These are phyloP conservation scores for Scomber colias DNA, from an alignment of 2,113 vertebrate species.

Conservation along the genomic window DNA sequence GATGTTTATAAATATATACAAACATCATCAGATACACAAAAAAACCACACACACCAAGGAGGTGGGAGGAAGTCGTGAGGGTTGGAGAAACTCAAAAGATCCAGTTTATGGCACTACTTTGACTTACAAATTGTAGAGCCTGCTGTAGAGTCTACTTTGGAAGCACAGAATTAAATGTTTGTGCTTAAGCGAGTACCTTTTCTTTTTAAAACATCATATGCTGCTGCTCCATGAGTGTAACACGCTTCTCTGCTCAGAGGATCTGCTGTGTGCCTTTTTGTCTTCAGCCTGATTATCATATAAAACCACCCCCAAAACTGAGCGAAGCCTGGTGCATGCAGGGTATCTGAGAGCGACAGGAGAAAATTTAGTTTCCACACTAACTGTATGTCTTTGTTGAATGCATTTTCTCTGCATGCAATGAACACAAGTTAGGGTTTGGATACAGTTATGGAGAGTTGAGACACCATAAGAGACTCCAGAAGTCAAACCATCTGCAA, in stretches of 20 bases:
- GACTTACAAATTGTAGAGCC: conserved; percentile 49
- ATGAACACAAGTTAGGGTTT: background rate
- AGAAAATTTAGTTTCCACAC: background rate
- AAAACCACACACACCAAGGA: background rate
- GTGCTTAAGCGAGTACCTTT: background rate
- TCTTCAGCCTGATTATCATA: conserved; percentile 33
- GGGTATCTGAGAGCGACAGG: conserved; percentile 1
- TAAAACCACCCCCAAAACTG: conserved; percentile 40
- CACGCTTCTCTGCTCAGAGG: conserved; percentile 8
- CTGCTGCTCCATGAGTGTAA: background rate
- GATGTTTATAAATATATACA: no score
- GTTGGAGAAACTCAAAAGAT: background rate
- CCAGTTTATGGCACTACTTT: conserved; percentile 13
- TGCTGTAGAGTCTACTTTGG: background rate
- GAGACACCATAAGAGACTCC: background rate
- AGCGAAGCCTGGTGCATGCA: background rate
- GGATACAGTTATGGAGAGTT: conserved; percentile 19
- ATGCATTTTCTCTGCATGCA: conserved; percentile 7
- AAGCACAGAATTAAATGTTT: conserved; percentile 14
- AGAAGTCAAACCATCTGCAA: conserved; percentile 11
- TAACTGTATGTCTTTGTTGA: background rate
- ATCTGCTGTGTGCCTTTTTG: conserved; percentile 1
- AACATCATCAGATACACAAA: background rate
- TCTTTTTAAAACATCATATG: background rate
- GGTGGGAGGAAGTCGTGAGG: background rate